Conservation (phyloP, 2,113 vertebrate species). For the Vulpes ferrilata region DNA sequence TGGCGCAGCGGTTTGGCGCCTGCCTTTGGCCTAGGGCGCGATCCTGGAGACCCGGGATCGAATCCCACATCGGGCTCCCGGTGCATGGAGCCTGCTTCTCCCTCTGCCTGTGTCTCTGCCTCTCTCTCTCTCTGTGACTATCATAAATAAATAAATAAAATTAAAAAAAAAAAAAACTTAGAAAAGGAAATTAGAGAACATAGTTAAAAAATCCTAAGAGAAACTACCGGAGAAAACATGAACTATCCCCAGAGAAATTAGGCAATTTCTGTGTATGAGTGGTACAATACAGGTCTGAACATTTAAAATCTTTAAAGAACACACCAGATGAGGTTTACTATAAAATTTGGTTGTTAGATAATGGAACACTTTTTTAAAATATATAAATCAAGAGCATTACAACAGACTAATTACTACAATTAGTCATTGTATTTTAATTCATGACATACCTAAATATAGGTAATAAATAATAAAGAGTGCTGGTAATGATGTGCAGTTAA, state of each 20-base stretch:
- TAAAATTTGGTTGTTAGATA: background rate
- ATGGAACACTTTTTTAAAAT: background rate
- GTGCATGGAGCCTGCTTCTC: too few species aligned
- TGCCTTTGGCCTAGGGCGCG: too few species aligned
- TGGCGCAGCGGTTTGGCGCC: too few species aligned
- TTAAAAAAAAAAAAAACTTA: too few species aligned
- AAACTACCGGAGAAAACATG: background rate
- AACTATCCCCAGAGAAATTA: background rate
- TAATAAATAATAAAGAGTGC: background rate
- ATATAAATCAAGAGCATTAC: background rate
- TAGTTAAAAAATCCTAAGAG: background rate
- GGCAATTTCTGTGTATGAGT: background rate
- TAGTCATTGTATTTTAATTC: conserved; percentile 24
- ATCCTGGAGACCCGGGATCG: too few species aligned
- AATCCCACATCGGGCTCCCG: too few species aligned
- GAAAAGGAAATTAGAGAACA: background rate
- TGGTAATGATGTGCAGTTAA: background rate
- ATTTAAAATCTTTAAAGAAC: background rate
- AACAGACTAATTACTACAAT: background rate
- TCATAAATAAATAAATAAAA: too few species aligned
- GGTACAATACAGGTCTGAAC: background rate
- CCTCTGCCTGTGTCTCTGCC: too few species aligned
- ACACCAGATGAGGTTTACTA: background rate
- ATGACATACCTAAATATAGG: background rate
- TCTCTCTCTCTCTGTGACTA: too few species aligned